Evolutionary conservation across 2,888 invertebrate species (phyloP), one percentile per base, ranked within the genome.

Genomic region (Bembecia ichneumoniformis): DNA sequence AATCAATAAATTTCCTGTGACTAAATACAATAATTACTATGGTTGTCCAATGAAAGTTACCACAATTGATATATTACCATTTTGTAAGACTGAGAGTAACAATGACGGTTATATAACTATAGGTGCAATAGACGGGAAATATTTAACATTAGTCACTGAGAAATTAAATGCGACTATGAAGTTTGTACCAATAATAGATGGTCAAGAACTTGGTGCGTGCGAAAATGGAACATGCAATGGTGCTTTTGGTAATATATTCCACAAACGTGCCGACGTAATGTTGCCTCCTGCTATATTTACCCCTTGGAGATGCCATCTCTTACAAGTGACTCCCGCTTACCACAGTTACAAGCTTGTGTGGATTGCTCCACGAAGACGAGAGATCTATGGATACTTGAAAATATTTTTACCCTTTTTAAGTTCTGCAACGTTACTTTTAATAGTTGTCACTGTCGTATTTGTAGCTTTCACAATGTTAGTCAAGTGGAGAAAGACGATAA

Each of bases 1-100:
- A 4, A 47, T 17, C 13, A 49, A 55, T 15, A 52, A 58, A 7
- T 55, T 66, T 35, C 78, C 75, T 58, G 66, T 68, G 2, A 65
- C 56, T 36, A 82, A 80, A 53, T 75, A 67, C 49, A 51, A 36
- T 1, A 74, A 79, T 54, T 78, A 77, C 49, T 53, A 75, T 43
- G 59, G 64, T 35, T 82, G 81, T 53, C 68, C 72, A 3, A 59
- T 77, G 3, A 66, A 56, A 58, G 52, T 63, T 1, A 59, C 63
- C 4, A 46, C 65, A 9, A 35, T 69, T 14, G 55, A 65, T 15
- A 55, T 63, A 35, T 35, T 55, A 15, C 74, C 77, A 0, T 72
- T 64, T 1, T 17, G 4, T 11, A 49, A 51, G 35, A 20, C 66
- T 9, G 43, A 54, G 10, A 53, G 51, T 36, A 53, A 57, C 46